Percentiles rank a stretch among this genome's conserved stretches.
Evolutionary conservation across 2,113 vertebrate species (phyloP).

Genomic region (Mungos mungo): DNA sequence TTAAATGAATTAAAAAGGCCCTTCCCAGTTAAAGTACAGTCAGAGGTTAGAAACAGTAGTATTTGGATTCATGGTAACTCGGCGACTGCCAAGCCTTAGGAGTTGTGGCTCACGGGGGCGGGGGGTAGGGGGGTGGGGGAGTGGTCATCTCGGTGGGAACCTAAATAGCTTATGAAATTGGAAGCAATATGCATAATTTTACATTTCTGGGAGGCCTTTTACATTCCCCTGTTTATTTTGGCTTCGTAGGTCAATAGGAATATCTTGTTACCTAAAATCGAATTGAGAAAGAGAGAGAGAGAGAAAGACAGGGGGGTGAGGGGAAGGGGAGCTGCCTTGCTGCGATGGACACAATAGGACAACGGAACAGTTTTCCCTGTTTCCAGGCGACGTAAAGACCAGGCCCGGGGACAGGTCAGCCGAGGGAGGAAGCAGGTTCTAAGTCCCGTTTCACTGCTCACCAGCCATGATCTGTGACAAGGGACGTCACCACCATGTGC

Average conservation of each 20-base stretch:
- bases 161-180: conserved; percentile 83
- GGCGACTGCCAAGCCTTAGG: conserved; percentile 77
- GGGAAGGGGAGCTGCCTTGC: not conserved
- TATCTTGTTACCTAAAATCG: conserved; percentile 64
- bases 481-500: rapidly evolving
- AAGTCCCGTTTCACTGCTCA: not conserved
- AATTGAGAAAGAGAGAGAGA: not conserved
- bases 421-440: not conserved
- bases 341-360: not conserved
- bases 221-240: conserved; percentile 78
- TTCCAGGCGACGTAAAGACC: not conserved
- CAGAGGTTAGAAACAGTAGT: conserved; percentile 84
- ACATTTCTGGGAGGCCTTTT: conserved; percentile 80
- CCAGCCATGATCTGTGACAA: not conserved
- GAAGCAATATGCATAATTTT: conserved; percentile 83
- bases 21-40: conserved; percentile 78
- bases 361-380: not conserved
- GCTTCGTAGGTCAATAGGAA: conserved; percentile 72
- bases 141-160: conserved; percentile 78
- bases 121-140: too few species aligned
- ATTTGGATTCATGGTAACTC: conserved; percentile 83
- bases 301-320: rapidly evolving
- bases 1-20: conserved; percentile 85
- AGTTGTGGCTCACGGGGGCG: conserved; percentile 83
- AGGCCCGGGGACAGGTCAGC: not conserved